Evolutionary conservation across 2,797 vertebrate species (phyloP), one percentile per base, ranked within the genome.

Genomic region (Oryzias sinensis): DNA sequence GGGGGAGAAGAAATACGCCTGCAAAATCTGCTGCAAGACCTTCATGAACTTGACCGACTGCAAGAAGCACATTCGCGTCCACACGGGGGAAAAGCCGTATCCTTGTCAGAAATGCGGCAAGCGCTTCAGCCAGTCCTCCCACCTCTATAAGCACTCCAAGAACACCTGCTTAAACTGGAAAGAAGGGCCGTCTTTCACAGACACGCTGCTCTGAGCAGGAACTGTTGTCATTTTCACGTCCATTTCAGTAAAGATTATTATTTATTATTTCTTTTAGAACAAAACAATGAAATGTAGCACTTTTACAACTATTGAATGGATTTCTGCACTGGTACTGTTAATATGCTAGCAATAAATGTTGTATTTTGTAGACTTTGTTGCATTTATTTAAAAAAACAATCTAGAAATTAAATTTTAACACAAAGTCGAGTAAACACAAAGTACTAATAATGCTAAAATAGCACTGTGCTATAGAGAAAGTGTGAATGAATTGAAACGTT

Each of bases 11-110:
- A 99, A 98, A 74, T 99, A 99, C 0, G 97, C 97, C 20, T 98
- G 97, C 86, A 96, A 95, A 84, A 97, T 98, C 89, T 99, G 97
- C 93, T 97, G 94, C 59, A 99, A 98, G 91, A 98, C 96, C 3
- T 99, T 99, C 68, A 87, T 97, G 88, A 99, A 95, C 65, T 70
- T 99, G 74, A 98, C 96, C 0, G 96, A 99, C 88, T 98, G 97
- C 66, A 98, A 97, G 90, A 98, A 99, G 77, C 97, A 99, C 82
- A 99, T 99, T 60, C 92, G 96, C 0, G 94, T 98, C 41, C 97
- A 99, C 89, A 99, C 97, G 0, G 97, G 97, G 1, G 97, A 98
- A 49, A 97, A 97, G 55, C 97, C 97, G 1, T 99, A 98, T 0
- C 95, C 95, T 67, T 98, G 97, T 73, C 90, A 95, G 1, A 97